A percentile compares a stretch with the other conserved stretches of the same genome.
These are phyloP conservation scores for Mactra quadrangularis DNA, from an alignment of 1,140 invertebrate genomes.

Conservation along the genomic window DNA sequence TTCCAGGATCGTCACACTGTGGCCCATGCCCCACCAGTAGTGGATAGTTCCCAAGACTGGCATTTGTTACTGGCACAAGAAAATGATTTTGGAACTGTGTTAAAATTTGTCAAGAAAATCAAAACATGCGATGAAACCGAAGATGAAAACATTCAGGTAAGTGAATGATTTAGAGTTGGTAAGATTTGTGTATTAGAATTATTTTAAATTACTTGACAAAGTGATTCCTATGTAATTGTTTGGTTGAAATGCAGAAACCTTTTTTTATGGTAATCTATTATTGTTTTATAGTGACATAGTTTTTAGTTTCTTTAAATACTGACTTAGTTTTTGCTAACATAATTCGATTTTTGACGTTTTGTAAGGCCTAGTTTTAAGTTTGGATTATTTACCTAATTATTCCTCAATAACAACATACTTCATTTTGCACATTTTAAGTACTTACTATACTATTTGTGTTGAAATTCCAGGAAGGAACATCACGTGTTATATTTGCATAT, in stretches of 20 bases:
- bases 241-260: no score
- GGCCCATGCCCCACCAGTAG: not conserved
- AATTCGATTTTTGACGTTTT: no score
- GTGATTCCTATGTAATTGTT: no score
- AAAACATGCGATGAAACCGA: conserved; percentile 37
- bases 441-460: no score
- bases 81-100: conserved; percentile 19
- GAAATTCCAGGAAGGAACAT: conserved; percentile 16
- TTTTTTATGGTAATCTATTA: no score
- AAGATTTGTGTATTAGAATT: not conserved
- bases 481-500: conserved; percentile 21
- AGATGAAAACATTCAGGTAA: conserved; percentile 5
- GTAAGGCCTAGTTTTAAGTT: not conserved
- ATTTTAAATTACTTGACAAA: no score
- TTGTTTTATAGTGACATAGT: no score
- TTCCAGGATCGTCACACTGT: conserved; percentile 38
- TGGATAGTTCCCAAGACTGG: conserved; percentile 36
- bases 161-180: not conserved
- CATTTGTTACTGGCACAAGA: conserved; percentile 13
- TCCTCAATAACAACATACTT: no score
- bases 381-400: no score
- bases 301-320: no score
- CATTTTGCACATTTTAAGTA: no score
- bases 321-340: no score
- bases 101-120: conserved; percentile 46